Conservation (phyloP, 2,888 invertebrate genomes). For the Caenorhabditis auriculariae region DNA sequence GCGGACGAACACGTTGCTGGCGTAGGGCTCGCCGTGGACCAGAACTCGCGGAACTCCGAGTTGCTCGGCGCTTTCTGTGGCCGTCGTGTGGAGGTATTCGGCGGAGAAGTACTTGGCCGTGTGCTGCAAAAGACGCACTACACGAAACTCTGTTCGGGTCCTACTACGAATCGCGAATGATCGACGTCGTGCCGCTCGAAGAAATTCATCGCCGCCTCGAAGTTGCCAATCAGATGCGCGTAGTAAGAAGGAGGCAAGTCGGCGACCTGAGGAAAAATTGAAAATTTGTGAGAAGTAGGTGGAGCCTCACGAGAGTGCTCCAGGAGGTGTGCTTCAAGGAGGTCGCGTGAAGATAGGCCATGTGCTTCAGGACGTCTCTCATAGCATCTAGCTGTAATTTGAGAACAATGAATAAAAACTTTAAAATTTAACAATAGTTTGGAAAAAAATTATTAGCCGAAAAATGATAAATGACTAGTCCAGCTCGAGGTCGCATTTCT, state of each 20-base stretch:
- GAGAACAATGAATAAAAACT: too few relatives aligned
- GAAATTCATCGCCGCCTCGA: constrained; percentile 36
- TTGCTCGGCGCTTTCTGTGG: constrained; percentile 37
- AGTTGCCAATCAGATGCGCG: constrained; percentile 33
- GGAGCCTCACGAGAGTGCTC: constrained; percentile 37
- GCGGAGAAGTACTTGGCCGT: constrained; percentile 38
- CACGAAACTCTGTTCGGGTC: not conserved
- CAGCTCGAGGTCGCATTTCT: too few relatives aligned
- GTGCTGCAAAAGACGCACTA: constrained; percentile 13
- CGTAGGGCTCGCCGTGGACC: constrained; percentile 54
- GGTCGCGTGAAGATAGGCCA: constrained; percentile 51
- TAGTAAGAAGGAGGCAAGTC: constrained; percentile 42
- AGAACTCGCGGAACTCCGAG: constrained; percentile 42
- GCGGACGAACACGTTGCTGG: constrained; percentile 46
- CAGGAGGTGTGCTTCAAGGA: constrained; percentile 50
- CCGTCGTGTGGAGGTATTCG: constrained; percentile 39
- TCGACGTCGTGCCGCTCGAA: constrained; percentile 42
- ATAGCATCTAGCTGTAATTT: constrained; percentile 46
- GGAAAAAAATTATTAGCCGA: too few relatives aligned
- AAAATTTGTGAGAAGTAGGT: too few relatives aligned
- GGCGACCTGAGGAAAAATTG: constrained; percentile 31
- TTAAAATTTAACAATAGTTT: too few relatives aligned
- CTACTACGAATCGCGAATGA: constrained; percentile 39
- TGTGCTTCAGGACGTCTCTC: constrained; percentile 45
- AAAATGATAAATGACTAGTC: too few relatives aligned